Base-by-base conservation (phyloP, 1,140 invertebrate genomes). In the Halyomorpha halys region DNA sequence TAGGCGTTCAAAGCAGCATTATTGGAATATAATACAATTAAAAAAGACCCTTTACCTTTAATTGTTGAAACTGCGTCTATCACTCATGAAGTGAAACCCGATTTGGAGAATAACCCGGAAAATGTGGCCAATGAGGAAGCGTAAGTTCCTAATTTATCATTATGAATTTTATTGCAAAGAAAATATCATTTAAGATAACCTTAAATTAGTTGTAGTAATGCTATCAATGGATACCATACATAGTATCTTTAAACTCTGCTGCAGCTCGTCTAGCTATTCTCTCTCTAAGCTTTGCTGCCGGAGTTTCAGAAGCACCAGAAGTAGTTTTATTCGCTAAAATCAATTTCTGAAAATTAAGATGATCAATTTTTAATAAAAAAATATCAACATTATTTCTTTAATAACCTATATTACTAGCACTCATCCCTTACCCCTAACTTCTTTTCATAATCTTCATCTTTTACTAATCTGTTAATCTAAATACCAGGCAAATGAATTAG, bases 231-330 rank as follows among this genome's bases (percentile, higher is more conserved):
- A 78, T 89, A 84, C 91, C 94, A 81, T 97, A 94, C 94, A 98
- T 98, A 72, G 96, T 96, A 80, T 99, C 86, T 73, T 87, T 83
- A 71, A 99, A 98, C 78, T 99, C 97, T 21, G 95, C 74, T 45
- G 97, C 97, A 65, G 91, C 97, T 74, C 97, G 79, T 70, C 82
- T 82, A 2, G 93, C 87, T 66, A 99, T 99, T 70, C 85, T 83
- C 72, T 98, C 90, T 62, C 95, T 81, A 44, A 85, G 76, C 67
- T 81, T 81, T 68, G 83, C 85, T 0, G 83, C 82, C 49, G 87
- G 82, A 30, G 83, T 83, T 34, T 72, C 66, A 1, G 72, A 65
- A 27, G 72, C 70, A 27, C 70, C 70, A 13, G 69, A 49, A 25
- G 44, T 44, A 45, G 60, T 64, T 70, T 74, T 75, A 45, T 71